Evolutionary conservation across 2,888 invertebrate genomes (phyloP).

Genomic region (Pachymerium ferrugineum): DNA sequence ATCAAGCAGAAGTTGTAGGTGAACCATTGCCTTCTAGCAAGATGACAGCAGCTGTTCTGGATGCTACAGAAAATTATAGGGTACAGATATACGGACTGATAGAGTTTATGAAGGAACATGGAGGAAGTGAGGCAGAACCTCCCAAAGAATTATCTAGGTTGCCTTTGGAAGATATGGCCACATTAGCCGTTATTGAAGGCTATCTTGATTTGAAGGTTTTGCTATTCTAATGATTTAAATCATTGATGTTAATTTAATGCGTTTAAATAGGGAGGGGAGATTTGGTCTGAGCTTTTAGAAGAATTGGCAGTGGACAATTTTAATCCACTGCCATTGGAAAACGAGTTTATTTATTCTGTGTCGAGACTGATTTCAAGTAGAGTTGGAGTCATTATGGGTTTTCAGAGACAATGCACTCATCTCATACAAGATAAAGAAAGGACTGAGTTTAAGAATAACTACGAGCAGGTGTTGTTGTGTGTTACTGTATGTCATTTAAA

Average conservation of each 20-base stretch:
- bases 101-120: not conserved
- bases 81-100: not conserved
- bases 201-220: conserved; percentile 12
- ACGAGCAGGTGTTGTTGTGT: conserved; percentile 12
- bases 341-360: conserved; percentile 1
- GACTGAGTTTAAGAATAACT: not conserved
- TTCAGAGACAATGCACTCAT: not conserved
- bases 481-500: not conserved
- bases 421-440: not conserved
- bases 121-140: not conserved
- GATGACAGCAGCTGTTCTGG: not conserved
- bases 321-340: not conserved
- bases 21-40: not conserved
- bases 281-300: not conserved
- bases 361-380: not conserved
- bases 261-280: conserved; percentile 15
- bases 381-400: not conserved
- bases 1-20: not conserved
- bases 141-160: not conserved
- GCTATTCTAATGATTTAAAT: not conserved
- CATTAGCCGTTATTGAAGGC: conserved; percentile 13
- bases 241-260: not conserved
- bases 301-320: not conserved
- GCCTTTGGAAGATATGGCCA: conserved; percentile 5
- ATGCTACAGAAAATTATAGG: not conserved